Conservation (phyloP, 1,140 invertebrate species). For the Drosophila aff. region DNA sequence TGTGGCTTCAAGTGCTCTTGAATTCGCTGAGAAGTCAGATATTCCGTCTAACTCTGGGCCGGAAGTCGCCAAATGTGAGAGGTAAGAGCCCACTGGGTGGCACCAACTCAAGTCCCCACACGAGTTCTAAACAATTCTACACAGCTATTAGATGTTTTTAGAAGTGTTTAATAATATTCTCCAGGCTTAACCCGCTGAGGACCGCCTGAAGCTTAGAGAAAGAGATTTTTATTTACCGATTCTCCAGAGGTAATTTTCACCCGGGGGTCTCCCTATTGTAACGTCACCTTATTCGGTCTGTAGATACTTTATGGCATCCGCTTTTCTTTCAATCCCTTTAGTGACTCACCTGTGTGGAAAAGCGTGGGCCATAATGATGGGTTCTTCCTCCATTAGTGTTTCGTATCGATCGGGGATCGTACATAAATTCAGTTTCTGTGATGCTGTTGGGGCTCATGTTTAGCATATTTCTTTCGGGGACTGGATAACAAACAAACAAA, state of each 20-base stretch:
- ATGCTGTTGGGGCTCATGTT: conserved; percentile 26
- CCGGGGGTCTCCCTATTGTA: conserved; percentile 11
- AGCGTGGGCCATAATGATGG: conserved; percentile 45
- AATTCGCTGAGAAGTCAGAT: conserved; percentile 40
- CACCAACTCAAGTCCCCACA: background rate
- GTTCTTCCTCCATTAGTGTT: conserved; percentile 27
- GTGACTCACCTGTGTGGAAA: conserved; percentile 48
- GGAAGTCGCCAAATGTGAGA: conserved; percentile 65
- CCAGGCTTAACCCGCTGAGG: conserved; percentile 32
- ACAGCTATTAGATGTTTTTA: background rate
- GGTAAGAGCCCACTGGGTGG: conserved; percentile 31
- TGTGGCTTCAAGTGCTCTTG: conserved; percentile 68
- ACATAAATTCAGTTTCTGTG: conserved; percentile 23
- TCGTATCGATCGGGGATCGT: background rate
- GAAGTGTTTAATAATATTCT: background rate
- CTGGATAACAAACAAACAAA: conserved; percentile 43
- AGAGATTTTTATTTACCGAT: background rate
- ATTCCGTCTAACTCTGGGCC: conserved; percentile 42
- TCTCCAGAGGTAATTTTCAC: conserved; percentile 13
- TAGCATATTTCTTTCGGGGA: conserved; percentile 31
- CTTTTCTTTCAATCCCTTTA: conserved; percentile 9
- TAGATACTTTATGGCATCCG: conserved; percentile 65
- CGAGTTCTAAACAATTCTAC: background rate
- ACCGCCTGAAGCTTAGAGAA: conserved; percentile 47
- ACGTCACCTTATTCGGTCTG: conserved; percentile 16